Base-by-base conservation (phyloP, 1,140 invertebrate species). In the Neomicropteryx cornuta region DNA sequence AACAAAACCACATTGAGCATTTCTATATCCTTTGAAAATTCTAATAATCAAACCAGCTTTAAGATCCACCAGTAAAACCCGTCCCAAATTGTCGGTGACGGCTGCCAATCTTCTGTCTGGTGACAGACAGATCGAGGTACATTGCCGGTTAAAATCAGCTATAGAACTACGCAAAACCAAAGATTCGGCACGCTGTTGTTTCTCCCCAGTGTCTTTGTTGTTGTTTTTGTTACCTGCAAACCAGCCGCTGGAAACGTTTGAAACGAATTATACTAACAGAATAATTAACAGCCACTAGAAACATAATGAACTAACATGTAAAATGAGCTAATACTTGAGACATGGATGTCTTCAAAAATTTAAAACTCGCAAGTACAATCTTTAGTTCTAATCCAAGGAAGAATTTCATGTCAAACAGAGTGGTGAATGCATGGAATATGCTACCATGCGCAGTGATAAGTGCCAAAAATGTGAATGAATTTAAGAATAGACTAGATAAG, bases 1-100 rank as follows among this genome's bases (percentile, higher is more conserved):
- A 27, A 95, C 66, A 79, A 93, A 97, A 5, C 81, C 83, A 63
- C 85, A 90, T 53, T 96, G 87, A 5, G 92, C 90, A 63, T 96
- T 86, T 39, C 92, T 69, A 56, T 94, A 97, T 6, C 91, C 93
- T 71, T 96, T 96, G 73, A 90, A 94, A 57, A 95, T 82, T 40
- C 89, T 72, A 14, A 95, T 56, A 14, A 83, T 79, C 36, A 86
- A 72, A 5, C 89, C 87, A 51, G 74, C 77, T 23, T 71, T 72
- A 17, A 86, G 77, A 62, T 97, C 90, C 11, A 97, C 56, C 3
- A 97, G 66, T 32, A 82, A 73, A 0, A 97, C 83, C 48, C 92
- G 70, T 13, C 92, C 91, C 51, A 93, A 76, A 46, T 75, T 77
- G 65, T 97, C 94, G 1, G 81, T 78, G 11, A 92, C 70, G 1